These are phyloP conservation scores for Nebria brevicollis DNA, from an alignment of 2,888 invertebrate genomes.

Conservation along the genomic window DNA sequence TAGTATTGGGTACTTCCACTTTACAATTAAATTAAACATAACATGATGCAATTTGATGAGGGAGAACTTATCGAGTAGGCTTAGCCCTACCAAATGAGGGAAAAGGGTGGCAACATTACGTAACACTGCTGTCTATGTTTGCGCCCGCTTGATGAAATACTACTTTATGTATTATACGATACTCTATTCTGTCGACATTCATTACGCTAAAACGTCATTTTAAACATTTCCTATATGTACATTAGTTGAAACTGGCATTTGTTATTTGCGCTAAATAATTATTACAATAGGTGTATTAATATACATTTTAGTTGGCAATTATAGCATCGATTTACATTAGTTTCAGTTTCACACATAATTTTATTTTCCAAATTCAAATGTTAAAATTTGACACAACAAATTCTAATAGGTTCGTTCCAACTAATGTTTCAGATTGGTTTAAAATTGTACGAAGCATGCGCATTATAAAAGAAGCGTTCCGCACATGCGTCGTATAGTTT, in stretches of 20 bases:
- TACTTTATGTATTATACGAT: not conserved
- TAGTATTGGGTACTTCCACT: not conserved
- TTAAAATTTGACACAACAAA: too few species aligned
- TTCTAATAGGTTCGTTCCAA: too few species aligned
- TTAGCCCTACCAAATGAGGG: not conserved
- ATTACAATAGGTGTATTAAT: not conserved
- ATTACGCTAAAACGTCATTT: constrained; percentile 18
- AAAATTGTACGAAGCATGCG: too few species aligned
- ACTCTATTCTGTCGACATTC: constrained; percentile 16
- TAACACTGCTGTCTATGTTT: constrained; percentile 12
- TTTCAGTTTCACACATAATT: too few species aligned
- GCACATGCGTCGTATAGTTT: too few species aligned
- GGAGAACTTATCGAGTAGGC: not conserved
- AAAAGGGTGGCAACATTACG: not conserved
- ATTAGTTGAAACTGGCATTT: not conserved
- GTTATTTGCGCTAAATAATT: not conserved
- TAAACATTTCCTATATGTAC: not conserved
- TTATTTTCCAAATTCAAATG: too few species aligned
- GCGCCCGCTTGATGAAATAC: constrained; percentile 8
- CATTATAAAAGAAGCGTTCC: too few species aligned
- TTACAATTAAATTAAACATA: constrained; percentile 25
- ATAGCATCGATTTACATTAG: too few species aligned
- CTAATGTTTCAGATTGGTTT: too few species aligned
- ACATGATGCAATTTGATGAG: constrained; percentile 17
- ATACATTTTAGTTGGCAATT: too few species aligned